Evolutionary conservation across 2,888 invertebrate genomes (phyloP).

Genomic region (Nymphalis polychloros): DNA sequence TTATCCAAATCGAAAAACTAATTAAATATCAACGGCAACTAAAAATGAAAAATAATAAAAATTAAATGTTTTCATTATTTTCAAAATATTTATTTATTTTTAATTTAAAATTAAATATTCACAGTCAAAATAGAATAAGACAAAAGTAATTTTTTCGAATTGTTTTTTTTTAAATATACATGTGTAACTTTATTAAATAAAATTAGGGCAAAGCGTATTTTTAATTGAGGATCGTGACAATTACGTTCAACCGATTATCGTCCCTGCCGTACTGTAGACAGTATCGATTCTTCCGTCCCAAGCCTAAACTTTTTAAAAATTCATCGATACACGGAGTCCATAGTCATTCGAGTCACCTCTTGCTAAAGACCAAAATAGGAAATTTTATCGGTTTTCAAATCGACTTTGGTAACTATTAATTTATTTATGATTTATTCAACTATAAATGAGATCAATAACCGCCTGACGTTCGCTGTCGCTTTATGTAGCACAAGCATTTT

Average conservation of each 20-base stretch:
- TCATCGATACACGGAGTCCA: conserved; percentile 68
- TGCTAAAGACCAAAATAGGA: conserved; percentile 49
- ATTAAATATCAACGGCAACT: too few species aligned
- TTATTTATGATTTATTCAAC: conserved; percentile 4
- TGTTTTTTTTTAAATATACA: too few species aligned
- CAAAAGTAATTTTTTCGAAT: too few species aligned
- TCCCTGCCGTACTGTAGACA: conserved; percentile 61
- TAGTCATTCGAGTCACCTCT: conserved; percentile 61
- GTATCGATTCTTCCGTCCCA: conserved; percentile 78
- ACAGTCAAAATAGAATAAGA: too few species aligned
- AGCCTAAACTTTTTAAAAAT: conserved; percentile 74
- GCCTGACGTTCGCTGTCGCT: not conserved
- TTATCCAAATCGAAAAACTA: not conserved
- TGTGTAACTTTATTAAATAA: not conserved
- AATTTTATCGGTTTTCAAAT: conserved; percentile 32
- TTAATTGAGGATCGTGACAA: conserved; percentile 6
- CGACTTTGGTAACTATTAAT: conserved; percentile 5
- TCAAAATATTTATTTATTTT: too few species aligned
- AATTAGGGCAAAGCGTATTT: conserved; percentile 13
- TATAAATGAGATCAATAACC: not conserved
- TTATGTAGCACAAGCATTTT: not conserved
- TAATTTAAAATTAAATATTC: too few species aligned
- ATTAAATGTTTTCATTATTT: too few species aligned
- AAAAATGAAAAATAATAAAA: too few species aligned
- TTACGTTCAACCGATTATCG: conserved; percentile 44